A percentile compares a stretch with the other conserved stretches of the same genome.
These are phyloP conservation scores for Coracias cyanogaster DNA, from an alignment of 2,797 vertebrate genomes.

Conservation along the genomic window DNA sequence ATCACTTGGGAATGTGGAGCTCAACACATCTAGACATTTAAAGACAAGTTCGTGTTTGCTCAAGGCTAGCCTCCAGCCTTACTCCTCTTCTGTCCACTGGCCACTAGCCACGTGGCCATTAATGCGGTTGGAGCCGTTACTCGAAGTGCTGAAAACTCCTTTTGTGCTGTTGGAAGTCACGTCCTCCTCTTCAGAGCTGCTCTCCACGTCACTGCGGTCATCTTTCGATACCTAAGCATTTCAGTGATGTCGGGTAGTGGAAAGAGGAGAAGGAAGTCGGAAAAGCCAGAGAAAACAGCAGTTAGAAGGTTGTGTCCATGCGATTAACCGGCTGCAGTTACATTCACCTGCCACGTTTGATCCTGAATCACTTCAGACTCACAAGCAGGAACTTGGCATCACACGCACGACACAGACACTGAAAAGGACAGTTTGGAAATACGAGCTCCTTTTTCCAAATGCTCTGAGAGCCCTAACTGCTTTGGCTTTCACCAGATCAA, in stretches of 20 bases:
- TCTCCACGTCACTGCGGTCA: conserved; percentile 96
- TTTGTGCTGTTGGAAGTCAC: conserved; percentile 72
- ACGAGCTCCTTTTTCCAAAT: too few relatives aligned
- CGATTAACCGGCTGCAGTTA: background rate
- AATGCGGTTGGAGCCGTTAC: conserved; percentile 87
- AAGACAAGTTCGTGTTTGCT: conserved; percentile 56
- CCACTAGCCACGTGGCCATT: conserved; percentile 85
- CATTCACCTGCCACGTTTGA: background rate
- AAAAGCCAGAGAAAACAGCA: background rate
- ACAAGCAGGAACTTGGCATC: background rate
- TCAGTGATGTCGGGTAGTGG: background rate
- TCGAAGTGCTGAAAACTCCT: conserved; percentile 68
- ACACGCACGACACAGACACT: too few relatives aligned
- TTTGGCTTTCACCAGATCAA: too few relatives aligned
- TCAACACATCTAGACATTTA: conserved; percentile 50
- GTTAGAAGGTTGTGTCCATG: background rate
- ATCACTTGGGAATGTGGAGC: conserved; percentile 67
- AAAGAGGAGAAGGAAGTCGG: background rate
- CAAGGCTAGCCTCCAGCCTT: conserved; percentile 18
- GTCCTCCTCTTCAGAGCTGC: conserved; percentile 94
- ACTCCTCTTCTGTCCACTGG: conserved; percentile 79
- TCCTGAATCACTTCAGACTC: background rate
- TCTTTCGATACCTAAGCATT: conserved; percentile 89
- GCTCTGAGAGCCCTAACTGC: too few relatives aligned
- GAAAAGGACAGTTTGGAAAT: too few relatives aligned